Evolutionary conservation across 2,888 invertebrate species (phyloP).

Genomic region (Agrochola lychnidis): DNA sequence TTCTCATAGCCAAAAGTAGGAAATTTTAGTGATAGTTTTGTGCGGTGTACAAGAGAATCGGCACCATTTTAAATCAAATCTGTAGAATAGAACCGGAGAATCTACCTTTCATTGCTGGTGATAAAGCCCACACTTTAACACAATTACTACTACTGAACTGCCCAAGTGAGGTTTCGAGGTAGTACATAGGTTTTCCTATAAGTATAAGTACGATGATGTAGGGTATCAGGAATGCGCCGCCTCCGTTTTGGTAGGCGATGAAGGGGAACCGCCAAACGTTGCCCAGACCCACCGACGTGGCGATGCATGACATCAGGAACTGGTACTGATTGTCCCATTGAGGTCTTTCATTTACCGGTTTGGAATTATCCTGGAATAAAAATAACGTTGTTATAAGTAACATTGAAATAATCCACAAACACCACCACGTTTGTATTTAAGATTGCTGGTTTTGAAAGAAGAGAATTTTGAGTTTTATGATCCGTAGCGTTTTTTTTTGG

Average conservation of each 20-base stretch:
- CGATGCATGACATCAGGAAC: slow-evolving; percentile 94
- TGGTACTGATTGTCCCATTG: slow-evolving; percentile 93
- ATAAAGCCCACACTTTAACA: slow-evolving; percentile 92
- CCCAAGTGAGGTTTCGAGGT: slow-evolving; percentile 95
- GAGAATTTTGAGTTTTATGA: not conserved
- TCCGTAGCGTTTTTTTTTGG: too few species aligned
- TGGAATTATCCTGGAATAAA: slow-evolving; percentile 64
- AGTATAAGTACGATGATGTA: slow-evolving; percentile 93
- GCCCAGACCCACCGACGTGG: slow-evolving; percentile 93
- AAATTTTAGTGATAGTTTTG: too few species aligned
- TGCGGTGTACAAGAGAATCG: too few species aligned
- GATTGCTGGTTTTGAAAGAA: not conserved
- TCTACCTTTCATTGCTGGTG: slow-evolving; percentile 94
- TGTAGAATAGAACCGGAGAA: slow-evolving; percentile 7
- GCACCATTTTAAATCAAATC: not conserved
- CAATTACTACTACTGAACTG: slow-evolving; percentile 96
- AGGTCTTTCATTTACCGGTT: slow-evolving; percentile 72
- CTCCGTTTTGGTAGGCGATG: slow-evolving; percentile 93
- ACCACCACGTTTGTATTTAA: not conserved
- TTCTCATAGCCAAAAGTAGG: too few species aligned
- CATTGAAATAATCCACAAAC: not conserved
- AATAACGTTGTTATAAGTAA: not conserved
- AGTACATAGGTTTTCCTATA: slow-evolving; percentile 95
- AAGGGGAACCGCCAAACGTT: slow-evolving; percentile 93
- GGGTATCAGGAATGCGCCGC: slow-evolving; percentile 94